Conservation (phyloP, 1,140 invertebrate genomes). For the Euura saliciscinereae region DNA sequence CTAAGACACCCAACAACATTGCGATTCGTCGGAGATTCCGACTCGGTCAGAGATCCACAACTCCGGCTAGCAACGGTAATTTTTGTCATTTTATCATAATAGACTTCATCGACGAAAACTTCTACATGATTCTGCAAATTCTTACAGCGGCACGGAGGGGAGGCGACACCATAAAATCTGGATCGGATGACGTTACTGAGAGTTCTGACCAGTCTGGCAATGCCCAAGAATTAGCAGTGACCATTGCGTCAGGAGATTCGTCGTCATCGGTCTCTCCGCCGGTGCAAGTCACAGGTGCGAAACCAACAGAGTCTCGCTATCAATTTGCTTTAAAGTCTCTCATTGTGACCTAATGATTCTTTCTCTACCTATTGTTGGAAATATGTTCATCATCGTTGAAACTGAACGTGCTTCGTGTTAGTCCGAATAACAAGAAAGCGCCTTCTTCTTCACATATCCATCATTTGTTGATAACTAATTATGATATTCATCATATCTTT, state of each 20-base stretch:
- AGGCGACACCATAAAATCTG: not conserved
- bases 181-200: not conserved
- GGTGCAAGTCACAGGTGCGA: slow-evolving; percentile 32
- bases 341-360: slow-evolving; percentile 24
- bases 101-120: not conserved
- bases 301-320: slow-evolving; percentile 32
- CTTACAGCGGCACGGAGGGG: too few species aligned
- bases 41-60: not conserved
- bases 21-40: not conserved
- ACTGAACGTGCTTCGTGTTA: not conserved
- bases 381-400: not conserved
- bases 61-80: not conserved
- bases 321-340: slow-evolving; percentile 14
- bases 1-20: not conserved
- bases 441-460: slow-evolving; percentile 11
- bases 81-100: not conserved
- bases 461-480: slow-evolving; percentile 11
- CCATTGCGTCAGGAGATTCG: slow-evolving; percentile 38
- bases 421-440: not conserved
- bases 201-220: slow-evolving; percentile 46
- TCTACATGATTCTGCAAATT: too few species aligned
- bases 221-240: slow-evolving; percentile 51
- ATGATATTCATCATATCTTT: slow-evolving; percentile 14
- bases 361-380: not conserved
- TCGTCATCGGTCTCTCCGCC: slow-evolving; percentile 32